Evolutionary conservation across 64 coral and sea anemone genomes (phyloP).

Genomic region (Orbicella faveolata): DNA sequence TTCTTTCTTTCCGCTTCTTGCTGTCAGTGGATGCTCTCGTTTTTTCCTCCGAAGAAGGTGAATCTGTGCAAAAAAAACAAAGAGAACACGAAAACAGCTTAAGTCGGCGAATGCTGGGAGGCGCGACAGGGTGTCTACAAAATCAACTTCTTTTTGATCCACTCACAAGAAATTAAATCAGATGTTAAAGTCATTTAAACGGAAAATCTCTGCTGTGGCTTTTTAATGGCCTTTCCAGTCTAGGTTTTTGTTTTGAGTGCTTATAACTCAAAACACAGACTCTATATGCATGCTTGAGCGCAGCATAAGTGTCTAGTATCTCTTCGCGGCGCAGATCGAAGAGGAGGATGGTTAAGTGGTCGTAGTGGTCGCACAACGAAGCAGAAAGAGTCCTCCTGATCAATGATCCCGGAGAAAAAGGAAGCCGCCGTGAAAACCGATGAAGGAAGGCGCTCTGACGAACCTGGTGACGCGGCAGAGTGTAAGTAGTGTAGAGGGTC

Average conservation of each 20-base stretch:
- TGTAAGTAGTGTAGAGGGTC: background rate
- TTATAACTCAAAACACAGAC: constrained; percentile 40
- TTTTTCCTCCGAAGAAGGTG: constrained; percentile 1
- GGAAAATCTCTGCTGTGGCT: constrained; percentile 29
- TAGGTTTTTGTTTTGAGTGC: constrained; percentile 5
- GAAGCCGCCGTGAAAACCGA: background rate
- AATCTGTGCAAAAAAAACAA: constrained; percentile 17
- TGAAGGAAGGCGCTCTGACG: background rate
- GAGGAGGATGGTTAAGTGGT: background rate
- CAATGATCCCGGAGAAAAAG: background rate
- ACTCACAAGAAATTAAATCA: constrained; percentile 12
- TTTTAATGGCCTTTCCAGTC: constrained; percentile 47
- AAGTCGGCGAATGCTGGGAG: background rate
- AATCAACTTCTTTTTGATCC: background rate
- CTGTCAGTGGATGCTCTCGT: background rate
- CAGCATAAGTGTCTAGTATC: background rate
- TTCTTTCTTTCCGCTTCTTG: constrained; percentile 63
- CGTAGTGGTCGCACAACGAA: background rate
- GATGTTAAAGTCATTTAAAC: constrained; percentile 42
- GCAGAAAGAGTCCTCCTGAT: background rate
- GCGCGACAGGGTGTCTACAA: background rate
- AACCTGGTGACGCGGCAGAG: background rate
- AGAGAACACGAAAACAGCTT: background rate
- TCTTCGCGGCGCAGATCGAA: background rate
- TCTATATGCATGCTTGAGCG: background rate